Percentiles rank a stretch among this genome's conserved stretches.
These are phyloP conservation scores for Ceyx erithaca DNA, from an alignment of 2,797 vertebrate species.

Conservation along the genomic window DNA sequence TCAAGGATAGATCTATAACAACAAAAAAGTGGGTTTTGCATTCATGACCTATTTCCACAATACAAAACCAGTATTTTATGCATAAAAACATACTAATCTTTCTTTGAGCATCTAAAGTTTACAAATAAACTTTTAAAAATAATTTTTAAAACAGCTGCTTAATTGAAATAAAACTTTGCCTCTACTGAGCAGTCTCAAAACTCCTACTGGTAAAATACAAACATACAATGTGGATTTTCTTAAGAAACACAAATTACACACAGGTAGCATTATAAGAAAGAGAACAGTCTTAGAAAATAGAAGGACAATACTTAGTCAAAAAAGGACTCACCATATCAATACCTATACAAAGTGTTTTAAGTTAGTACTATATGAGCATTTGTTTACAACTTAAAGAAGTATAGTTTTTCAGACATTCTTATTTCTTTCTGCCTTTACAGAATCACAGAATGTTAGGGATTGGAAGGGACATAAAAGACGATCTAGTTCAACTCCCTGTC, in stretches of 20 bases:
- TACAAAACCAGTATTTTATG: neutral
- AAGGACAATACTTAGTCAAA: neutral
- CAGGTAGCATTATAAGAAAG: neutral
- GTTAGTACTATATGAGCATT: neutral
- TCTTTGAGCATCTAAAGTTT: neutral
- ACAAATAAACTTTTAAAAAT: neutral
- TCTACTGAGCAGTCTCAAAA: neutral
- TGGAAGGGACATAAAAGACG: no score
- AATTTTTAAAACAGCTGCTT: neutral
- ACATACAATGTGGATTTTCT: neutral
- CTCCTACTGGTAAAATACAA: neutral
- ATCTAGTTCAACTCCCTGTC: no score
- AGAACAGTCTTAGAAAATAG: no score
- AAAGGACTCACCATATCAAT: neutral
- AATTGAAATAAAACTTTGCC: neutral
- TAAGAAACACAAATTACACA: neutral
- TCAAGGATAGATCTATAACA: neutral
- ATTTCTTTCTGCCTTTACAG: slow-evolving; percentile 63
- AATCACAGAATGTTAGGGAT: no score
- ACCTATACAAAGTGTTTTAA: neutral
- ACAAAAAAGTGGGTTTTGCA: neutral
- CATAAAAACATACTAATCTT: neutral
- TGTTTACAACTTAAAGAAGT: neutral
- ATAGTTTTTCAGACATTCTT: neutral
- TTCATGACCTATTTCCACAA: neutral